A percentile compares a stretch with the other conserved stretches of the same genome.
Conservation (phyloP, 2,888 invertebrate species). For the Taphrorychus bicolor region DNA sequence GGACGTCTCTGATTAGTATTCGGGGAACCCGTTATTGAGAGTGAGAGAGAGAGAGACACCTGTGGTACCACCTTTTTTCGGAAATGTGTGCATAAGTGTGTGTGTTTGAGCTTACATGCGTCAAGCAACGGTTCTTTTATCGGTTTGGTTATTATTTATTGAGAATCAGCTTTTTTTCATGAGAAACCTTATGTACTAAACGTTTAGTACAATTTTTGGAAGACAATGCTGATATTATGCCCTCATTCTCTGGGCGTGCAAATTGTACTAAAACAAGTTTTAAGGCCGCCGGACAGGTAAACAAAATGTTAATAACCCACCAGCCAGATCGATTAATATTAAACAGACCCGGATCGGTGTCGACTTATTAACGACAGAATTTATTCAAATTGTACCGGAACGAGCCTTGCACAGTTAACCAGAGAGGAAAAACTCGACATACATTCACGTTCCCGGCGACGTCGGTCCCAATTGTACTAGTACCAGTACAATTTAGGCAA, state of each 20-base stretch:
- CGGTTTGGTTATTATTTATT: neutral
- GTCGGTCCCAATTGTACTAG: neutral
- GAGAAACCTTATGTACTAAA: neutral
- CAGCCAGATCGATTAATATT: neutral
- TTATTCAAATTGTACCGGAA: slow-evolving; percentile 3
- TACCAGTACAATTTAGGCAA: no score
- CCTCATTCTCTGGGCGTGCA: neutral
- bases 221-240: slow-evolving; percentile 10
- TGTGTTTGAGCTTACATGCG: neutral
- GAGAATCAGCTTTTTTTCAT: neutral
- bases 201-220: neutral
- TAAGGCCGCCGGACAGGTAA: neutral
- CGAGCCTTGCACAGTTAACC: neutral
- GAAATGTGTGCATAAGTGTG: neutral
- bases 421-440: neutral
- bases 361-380: neutral
- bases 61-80: neutral
- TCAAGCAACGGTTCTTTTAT: neutral
- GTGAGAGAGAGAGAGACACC: no score
- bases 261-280: neutral
- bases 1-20: neutral
- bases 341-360: slow-evolving; percentile 7
- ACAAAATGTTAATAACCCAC: neutral
- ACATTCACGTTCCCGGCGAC: no score
- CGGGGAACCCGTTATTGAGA: neutral